Conservation (phyloP, 1,140 invertebrate species). For the Drosophila sproati region DNA sequence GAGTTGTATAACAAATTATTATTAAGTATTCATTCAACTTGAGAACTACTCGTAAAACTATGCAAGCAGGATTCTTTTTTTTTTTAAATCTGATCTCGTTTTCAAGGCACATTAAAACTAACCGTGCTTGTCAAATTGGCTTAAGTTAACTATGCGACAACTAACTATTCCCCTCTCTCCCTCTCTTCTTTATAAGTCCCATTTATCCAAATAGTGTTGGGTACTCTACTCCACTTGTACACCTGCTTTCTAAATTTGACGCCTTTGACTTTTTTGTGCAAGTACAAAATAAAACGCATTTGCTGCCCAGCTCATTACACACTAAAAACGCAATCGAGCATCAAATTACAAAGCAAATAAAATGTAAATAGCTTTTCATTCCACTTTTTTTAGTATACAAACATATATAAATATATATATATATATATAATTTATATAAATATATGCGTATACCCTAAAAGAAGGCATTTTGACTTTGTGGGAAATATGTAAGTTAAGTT, state of each 20-base stretch:
- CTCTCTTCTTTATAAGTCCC: not conserved
- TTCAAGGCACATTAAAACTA: not conserved
- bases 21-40: too few species aligned
- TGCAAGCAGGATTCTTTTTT: too few species aligned
- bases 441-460: slow-evolving; percentile 10
- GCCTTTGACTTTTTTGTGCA: slow-evolving; percentile 19
- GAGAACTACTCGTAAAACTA: too few species aligned
- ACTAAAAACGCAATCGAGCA: slow-evolving; percentile 80
- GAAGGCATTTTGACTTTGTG: not conserved
- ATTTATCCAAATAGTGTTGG: slow-evolving; percentile 4
- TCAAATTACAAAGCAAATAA: slow-evolving; percentile 82
- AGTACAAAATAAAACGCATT: slow-evolving; percentile 71
- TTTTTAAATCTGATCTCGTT: too few species aligned
- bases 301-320: slow-evolving; percentile 73
- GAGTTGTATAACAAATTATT: too few species aligned
- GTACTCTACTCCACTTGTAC: not conserved
- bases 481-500: not conserved
- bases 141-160: not conserved
- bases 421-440: slow-evolving; percentile 16
- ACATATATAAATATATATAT: slow-evolving; percentile 3
- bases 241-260: slow-evolving; percentile 7
- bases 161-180: too few species aligned
- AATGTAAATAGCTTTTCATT: slow-evolving; percentile 75
- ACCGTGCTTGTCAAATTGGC: not conserved
- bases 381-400: slow-evolving; percentile 32